A percentile compares a stretch with the other conserved stretches of the same genome.
phyloP scores from a whole-genome alignment of 53 echinoderm and acorn worm genomes.

The Holothuria scabra region DNA sequence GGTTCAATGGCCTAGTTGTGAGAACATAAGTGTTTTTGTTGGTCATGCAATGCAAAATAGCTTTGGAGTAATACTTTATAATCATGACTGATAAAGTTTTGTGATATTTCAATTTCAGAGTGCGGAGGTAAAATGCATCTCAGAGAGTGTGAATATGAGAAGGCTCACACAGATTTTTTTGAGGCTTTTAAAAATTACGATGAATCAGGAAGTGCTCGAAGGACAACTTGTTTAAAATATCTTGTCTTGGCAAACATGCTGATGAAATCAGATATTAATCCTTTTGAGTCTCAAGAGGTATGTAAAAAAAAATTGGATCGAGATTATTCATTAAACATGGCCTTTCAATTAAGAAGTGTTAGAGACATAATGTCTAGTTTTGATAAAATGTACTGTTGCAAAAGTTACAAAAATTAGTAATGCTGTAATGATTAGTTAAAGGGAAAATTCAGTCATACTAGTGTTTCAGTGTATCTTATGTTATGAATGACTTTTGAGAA shows the following conservation, averaged over 20 bases:
- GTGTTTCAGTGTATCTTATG: too few species aligned
- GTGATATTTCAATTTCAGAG: slow-evolving; percentile 52
- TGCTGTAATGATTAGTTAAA: too few species aligned
- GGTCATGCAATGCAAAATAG: not conserved
- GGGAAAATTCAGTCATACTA: too few species aligned
- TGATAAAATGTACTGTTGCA: too few species aligned
- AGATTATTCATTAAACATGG: too few species aligned
- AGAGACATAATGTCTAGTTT: too few species aligned
- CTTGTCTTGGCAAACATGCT: slow-evolving; percentile 98
- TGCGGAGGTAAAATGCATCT: slow-evolving; percentile 99
- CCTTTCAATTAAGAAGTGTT: too few species aligned
- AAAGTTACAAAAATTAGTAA: not conserved
- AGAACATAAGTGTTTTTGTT: not conserved
- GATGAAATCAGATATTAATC: slow-evolving; percentile 99
- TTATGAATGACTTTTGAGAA: too few species aligned
- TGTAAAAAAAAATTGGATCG: not conserved
- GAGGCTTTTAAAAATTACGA: slow-evolving; percentile 99
- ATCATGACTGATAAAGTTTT: not conserved
- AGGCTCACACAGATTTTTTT: slow-evolving; percentile 99
- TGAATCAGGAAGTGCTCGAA: slow-evolving; percentile 91
- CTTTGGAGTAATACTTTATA: not conserved
- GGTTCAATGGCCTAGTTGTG: not conserved
- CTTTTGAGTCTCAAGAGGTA: slow-evolving; percentile 99
- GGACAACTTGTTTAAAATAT: slow-evolving; percentile 98
- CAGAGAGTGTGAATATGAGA: slow-evolving; percentile 96